Evolutionary conservation across 2,113 vertebrate species (phyloP).

Genomic region (Urocynchramus pylzowi): DNA sequence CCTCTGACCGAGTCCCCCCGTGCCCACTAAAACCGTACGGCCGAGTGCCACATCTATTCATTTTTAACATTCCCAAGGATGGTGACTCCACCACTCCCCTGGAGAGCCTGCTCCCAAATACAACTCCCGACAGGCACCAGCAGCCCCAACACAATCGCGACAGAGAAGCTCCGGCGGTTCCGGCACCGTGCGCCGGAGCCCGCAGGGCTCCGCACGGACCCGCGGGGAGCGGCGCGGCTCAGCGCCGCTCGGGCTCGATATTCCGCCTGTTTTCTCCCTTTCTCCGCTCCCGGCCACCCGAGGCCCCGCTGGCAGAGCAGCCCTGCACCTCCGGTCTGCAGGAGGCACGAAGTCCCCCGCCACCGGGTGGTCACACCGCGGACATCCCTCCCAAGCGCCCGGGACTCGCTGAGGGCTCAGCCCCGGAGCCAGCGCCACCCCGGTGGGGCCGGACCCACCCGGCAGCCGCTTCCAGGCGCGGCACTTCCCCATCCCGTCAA

Average conservation of each 20-base stretch:
- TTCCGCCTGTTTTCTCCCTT: background rate
- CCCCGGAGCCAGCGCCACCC: background rate
- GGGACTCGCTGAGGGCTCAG: background rate
- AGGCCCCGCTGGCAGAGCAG: background rate
- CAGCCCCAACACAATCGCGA: fast-evolving
- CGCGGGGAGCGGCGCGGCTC: background rate
- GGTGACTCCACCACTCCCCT: background rate
- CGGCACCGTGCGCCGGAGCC: background rate
- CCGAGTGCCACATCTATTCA: background rate
- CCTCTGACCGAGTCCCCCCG: background rate
- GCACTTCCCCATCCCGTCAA: background rate
- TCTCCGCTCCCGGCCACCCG: background rate
- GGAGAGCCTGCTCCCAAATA: background rate
- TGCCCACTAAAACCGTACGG: background rate
- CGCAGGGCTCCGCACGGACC: background rate
- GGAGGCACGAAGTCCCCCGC: background rate
- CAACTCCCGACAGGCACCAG: fast-evolving
- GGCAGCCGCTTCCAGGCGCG: background rate
- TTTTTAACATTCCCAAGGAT: background rate
- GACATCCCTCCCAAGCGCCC: background rate
- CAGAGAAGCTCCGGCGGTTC: background rate
- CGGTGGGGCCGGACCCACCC: background rate
- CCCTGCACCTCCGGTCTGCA: background rate
- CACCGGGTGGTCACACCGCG: background rate
- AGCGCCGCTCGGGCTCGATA: background rate